Evolutionary conservation across 2,797 vertebrate genomes (phyloP), one percentile per base, ranked within the genome.

Genomic region (Psittacula derbiana): DNA sequence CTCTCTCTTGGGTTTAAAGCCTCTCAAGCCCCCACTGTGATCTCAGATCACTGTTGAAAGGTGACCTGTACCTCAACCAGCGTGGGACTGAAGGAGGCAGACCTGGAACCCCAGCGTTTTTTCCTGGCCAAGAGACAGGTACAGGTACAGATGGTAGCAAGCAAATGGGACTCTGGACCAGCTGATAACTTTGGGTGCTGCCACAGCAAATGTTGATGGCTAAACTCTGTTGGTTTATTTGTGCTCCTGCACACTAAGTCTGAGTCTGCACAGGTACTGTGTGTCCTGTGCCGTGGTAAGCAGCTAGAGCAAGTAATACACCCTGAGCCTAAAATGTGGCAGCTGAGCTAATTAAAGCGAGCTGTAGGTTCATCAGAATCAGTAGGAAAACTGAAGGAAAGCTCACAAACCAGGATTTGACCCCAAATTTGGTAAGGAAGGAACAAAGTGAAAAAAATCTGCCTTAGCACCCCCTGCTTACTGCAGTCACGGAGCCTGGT

Each of bases 151-250:
- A 6, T 23, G 10, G 50, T 1, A 20, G 4, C 9, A 16, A 15
- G 47, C 38, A 24, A 6, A 8, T 0, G 2, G 62, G 19, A 5
- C 10, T 64, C 65, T 15, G 70, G 38, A 12, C 57, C 1, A 1
- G 2, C 33, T 33, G 28, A 1, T 62, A 11, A 13, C 71, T 8
- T 6, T 7, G n/a, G 30, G 64, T n/a, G 66, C 44, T 66, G 69
- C 30, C 33, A 4, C 30, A 27, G 65, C 38, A 31, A 31, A 40
- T 3, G n/a, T 2, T 30, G 60, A 24, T 4, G 50, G 53, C 55
- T 27, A 8, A 52, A 15, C 36, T 15, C 40, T 6, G 6, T 4
- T 10, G 23, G 7, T 38, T 31, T 27, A 9, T 21, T 28, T 44
- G 40, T 38, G 44, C 44, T 67, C 49, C 36, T 9, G 3, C 28